Evolutionary conservation across 1,140 invertebrate genomes (phyloP).

Genomic region (Drosophila serrata): DNA sequence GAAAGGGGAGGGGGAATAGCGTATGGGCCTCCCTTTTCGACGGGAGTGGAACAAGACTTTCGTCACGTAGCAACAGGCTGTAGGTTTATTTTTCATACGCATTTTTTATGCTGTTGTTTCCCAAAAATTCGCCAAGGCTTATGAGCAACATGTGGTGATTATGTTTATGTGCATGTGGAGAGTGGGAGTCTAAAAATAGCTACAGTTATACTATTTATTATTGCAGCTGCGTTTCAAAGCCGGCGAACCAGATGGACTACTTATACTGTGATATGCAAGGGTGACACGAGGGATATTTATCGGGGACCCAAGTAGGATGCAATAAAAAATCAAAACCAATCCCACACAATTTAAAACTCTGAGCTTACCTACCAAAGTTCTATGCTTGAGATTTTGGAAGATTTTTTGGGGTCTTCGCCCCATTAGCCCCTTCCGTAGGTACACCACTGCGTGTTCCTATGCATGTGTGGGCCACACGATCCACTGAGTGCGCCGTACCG

Average conservation of each 20-base stretch:
- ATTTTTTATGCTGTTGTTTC: constrained; percentile 64
- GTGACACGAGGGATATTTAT: not conserved
- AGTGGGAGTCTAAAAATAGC: constrained; percentile 74
- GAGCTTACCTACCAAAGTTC: not conserved
- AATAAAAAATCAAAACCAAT: not conserved
- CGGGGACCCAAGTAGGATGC: not conserved
- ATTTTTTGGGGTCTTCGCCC: not conserved
- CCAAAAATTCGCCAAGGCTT: constrained; percentile 48
- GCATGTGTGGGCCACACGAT: constrained; percentile 1
- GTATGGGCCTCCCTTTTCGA: not conserved
- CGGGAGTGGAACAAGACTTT: constrained; percentile 48
- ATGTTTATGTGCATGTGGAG: not conserved
- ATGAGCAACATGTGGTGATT: constrained; percentile 23
- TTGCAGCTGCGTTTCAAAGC: constrained; percentile 72
- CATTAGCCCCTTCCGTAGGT: not conserved
- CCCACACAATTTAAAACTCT: not conserved
- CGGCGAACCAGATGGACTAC: constrained; percentile 76
- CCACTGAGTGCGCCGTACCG: not conserved
- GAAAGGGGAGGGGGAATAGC: constrained; percentile 3
- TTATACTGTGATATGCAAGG: constrained; percentile 24
- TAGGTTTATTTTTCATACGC: constrained; percentile 66
- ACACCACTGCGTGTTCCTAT: constrained; percentile 1
- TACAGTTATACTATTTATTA: constrained; percentile 75
- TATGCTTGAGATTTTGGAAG: too few species aligned
- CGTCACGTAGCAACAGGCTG: constrained; percentile 73